A percentile compares a stretch with the other conserved stretches of the same genome.
phyloP scores from a whole-genome alignment of 1,140 invertebrate species.

The Neuroterus valhalla region DNA sequence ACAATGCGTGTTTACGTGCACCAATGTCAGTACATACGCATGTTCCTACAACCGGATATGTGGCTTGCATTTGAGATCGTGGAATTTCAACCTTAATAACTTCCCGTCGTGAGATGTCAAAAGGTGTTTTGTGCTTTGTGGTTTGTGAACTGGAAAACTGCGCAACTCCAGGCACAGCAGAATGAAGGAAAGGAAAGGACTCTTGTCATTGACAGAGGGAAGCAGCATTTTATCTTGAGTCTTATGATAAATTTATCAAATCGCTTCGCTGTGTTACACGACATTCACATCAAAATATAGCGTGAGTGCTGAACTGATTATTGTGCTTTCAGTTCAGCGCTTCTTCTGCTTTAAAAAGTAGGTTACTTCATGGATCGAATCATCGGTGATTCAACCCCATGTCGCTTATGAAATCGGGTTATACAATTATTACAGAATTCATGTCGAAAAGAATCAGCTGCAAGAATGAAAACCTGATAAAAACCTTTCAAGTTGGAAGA shows the following conservation, averaged over 20 bases:
- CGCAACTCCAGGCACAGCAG: not conserved
- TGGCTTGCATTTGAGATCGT: constrained; percentile 52
- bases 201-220: not conserved
- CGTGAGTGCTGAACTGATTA: constrained; percentile 24
- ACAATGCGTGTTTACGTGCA: constrained; percentile 21
- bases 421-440: constrained; percentile 5
- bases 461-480: too few relatives aligned
- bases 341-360: constrained; percentile 18
- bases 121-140: constrained; percentile 37
- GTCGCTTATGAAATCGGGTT: not conserved
- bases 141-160: not conserved
- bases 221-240: constrained; percentile 8
- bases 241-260: constrained; percentile 29
- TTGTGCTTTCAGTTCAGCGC: constrained; percentile 20
- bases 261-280: not conserved
- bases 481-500: too few relatives aligned
- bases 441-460: too few relatives aligned
- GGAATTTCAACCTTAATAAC: constrained; percentile 53
- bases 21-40: constrained; percentile 5
- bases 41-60: constrained; percentile 46
- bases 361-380: constrained; percentile 1
- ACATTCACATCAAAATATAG: constrained; percentile 10
- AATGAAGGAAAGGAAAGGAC: not conserved
- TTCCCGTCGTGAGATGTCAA: constrained; percentile 50
- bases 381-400: constrained; percentile 2